A percentile compares a stretch with the other conserved stretches of the same genome.
Evolutionary conservation across 2,113 vertebrate species (phyloP).

Genomic region (Plotosus lineatus): DNA sequence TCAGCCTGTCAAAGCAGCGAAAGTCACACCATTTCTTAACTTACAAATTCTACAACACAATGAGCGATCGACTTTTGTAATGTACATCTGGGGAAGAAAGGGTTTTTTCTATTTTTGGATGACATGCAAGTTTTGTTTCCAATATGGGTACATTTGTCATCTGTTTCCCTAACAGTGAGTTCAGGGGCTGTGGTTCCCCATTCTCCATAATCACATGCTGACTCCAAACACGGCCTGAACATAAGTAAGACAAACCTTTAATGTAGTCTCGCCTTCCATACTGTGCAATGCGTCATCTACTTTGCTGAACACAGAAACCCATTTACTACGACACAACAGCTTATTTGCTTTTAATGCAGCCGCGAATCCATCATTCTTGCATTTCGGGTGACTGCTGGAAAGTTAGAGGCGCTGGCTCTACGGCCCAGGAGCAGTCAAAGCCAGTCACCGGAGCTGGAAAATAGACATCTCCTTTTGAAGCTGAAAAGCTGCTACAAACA

Average conservation of each 20-base stretch:
- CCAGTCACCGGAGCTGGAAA: slow-evolving; percentile 59
- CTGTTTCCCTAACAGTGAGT: slow-evolving; percentile 33
- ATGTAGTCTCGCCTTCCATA: slow-evolving; percentile 55
- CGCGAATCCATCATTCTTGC: slow-evolving; percentile 74
- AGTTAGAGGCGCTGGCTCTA: slow-evolving; percentile 60
- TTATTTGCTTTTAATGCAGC: slow-evolving; percentile 77
- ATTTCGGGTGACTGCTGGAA: slow-evolving; percentile 74
- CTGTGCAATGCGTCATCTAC: slow-evolving; percentile 61
- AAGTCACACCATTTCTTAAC: slow-evolving; percentile 54
- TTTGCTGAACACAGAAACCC: slow-evolving; percentile 65
- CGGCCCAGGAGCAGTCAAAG: slow-evolving; percentile 62
- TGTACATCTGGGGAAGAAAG: slow-evolving; percentile 37
- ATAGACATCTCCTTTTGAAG: slow-evolving; percentile 40
- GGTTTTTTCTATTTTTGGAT: slow-evolving; percentile 10
- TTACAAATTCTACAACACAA: slow-evolving; percentile 33
- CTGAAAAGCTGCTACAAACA: slow-evolving; percentile 61
- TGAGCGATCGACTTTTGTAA: slow-evolving; percentile 44
- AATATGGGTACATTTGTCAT: slow-evolving; percentile 53
- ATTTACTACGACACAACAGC: slow-evolving; percentile 78
- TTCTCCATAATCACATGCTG: slow-evolving; percentile 44
- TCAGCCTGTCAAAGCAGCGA: slow-evolving; percentile 58
- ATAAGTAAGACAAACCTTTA: slow-evolving; percentile 56
- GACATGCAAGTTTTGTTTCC: slow-evolving; percentile 52
- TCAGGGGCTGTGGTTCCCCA: slow-evolving; percentile 10
- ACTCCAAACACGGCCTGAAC: slow-evolving; percentile 41